Percentiles rank a stretch among this genome's conserved stretches.
phyloP scores from a whole-genome alignment of 2,113 vertebrate genomes.

The Catharus minimus region DNA sequence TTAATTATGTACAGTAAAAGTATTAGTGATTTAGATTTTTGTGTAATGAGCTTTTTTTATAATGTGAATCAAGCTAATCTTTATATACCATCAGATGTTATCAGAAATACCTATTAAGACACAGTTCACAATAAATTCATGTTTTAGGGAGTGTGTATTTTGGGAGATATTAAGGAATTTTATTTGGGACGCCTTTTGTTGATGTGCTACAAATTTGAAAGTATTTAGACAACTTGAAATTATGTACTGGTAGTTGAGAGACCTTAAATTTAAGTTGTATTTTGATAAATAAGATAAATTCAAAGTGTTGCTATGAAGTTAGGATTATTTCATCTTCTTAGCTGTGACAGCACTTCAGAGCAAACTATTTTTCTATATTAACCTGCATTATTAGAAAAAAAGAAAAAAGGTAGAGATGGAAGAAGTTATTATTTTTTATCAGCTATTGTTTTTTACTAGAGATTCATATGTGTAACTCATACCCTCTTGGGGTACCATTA shows the following conservation, averaged over 20 bases:
- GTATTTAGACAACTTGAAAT: not conserved
- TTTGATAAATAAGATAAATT: not conserved
- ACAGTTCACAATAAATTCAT: not conserved
- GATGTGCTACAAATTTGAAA: not conserved
- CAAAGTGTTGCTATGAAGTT: not conserved
- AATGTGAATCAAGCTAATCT: not conserved
- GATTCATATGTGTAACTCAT: not conserved
- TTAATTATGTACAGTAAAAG: not conserved
- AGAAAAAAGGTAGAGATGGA: not conserved
- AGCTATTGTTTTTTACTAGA: not conserved
- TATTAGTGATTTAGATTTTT: not conserved
- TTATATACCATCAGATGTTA: not conserved
- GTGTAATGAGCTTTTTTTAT: not conserved
- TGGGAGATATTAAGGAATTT: not conserved
- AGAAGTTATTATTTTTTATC: not conserved
- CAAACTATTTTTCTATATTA: too few species aligned
- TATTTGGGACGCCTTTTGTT: not conserved
- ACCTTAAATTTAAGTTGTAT: not conserved
- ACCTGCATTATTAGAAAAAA: too few species aligned
- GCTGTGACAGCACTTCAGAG: not conserved
- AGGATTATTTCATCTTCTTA: not conserved
- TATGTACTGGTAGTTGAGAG: not conserved
- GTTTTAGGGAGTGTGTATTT: not conserved
- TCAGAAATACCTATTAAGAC: not conserved
- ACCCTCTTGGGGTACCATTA: not conserved